phyloP scores from a whole-genome alignment of 2,113 vertebrate species.

The Marcusenius ussheri region DNA sequence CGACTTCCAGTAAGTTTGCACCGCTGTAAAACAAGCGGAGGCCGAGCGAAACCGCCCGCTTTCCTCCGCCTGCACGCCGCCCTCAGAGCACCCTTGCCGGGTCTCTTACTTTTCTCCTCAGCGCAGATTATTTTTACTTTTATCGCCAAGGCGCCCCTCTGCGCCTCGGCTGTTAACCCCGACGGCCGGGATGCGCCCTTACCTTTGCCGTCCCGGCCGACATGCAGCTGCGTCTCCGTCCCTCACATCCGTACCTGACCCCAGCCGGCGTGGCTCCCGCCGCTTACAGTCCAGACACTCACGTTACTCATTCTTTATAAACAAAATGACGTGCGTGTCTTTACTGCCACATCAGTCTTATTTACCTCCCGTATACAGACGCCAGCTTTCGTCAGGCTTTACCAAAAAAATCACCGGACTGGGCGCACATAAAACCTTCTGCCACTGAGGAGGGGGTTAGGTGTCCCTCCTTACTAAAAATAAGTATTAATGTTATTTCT shows the following conservation, averaged over 20 bases:
- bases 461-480: background rate
- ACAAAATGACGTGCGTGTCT: background rate
- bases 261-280: background rate
- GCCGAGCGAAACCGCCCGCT: slow-evolving; percentile 12
- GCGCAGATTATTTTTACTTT: background rate
- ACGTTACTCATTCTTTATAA: background rate
- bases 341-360: background rate
- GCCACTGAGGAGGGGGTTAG: background rate
- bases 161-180: background rate
- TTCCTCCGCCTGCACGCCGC: slow-evolving; percentile 13
- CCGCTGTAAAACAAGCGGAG: background rate
- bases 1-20: background rate
- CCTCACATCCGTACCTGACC: background rate
- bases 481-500: background rate
- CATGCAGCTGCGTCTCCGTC: background rate
- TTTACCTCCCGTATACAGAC: background rate
- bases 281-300: background rate
- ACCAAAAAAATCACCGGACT: background rate
- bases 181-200: background rate
- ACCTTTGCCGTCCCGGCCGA: background rate
- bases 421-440: background rate
- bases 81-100: background rate
- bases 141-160: background rate
- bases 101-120: background rate
- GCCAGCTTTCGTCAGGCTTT: background rate